Evolutionary conservation across 2,888 invertebrate genomes (phyloP).

Genomic region (Oscheius onirici): DNA sequence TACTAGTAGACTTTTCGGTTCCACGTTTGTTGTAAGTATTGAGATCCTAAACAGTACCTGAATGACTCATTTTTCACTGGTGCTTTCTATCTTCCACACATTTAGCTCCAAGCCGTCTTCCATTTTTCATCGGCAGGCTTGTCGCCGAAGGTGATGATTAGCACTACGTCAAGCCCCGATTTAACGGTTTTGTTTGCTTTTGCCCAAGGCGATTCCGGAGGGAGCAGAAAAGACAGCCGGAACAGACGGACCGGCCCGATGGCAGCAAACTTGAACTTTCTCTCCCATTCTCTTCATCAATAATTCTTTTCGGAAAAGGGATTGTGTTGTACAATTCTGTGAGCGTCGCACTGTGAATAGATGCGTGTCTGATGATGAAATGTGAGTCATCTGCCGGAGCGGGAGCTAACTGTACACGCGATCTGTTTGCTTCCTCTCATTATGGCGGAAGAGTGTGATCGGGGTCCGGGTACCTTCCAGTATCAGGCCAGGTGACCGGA

Average conservation of each 20-base stretch:
- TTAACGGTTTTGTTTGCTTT: conserved; percentile 29
- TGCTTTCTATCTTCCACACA: neutral
- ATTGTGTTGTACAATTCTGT: neutral
- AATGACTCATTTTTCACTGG: no score
- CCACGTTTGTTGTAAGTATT: no score
- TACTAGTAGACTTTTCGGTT: no score
- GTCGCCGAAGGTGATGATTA: neutral
- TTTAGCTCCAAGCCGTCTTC: neutral
- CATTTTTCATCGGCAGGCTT: neutral
- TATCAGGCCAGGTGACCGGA: conserved; percentile 19
- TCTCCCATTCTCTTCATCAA: conserved; percentile 1
- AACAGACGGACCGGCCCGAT: conserved; percentile 14
- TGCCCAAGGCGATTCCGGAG: conserved; percentile 31
- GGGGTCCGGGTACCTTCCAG: conserved; percentile 2
- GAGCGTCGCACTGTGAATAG: neutral
- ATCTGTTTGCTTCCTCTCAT: conserved; percentile 7
- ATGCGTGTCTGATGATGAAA: neutral
- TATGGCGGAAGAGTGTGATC: conserved; percentile 3
- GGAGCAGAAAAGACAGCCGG: conserved; percentile 18
- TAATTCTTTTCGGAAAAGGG: neutral
- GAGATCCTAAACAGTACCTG: no score
- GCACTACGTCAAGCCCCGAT: conserved; percentile 24
- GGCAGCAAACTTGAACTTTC: conserved; percentile 16
- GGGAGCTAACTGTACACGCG: conserved; percentile 9
- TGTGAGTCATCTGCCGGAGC: conserved; percentile 19